Evolutionary conservation across 2,113 vertebrate species (phyloP).

Genomic region (Erythrocebus patas): DNA sequence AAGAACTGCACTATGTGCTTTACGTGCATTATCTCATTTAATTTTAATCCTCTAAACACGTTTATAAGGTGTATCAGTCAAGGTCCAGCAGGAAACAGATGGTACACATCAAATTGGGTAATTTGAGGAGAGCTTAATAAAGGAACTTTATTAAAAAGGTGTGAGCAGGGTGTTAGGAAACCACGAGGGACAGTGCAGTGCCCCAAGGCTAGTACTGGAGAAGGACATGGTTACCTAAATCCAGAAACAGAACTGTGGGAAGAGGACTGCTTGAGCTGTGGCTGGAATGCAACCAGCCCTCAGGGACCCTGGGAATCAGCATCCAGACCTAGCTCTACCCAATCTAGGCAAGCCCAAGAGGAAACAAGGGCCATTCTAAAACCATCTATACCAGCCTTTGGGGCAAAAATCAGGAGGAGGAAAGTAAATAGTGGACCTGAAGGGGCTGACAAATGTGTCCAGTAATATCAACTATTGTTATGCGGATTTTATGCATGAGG

Average conservation of each 20-base stretch:
- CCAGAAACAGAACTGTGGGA: neutral
- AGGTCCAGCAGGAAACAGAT: constrained; percentile 47
- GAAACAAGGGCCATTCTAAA: neutral
- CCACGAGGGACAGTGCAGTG: neutral
- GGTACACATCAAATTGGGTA: constrained; percentile 34
- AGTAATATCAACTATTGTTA: neutral
- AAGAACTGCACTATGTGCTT: neutral
- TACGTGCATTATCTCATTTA: constrained; percentile 33
- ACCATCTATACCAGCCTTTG: neutral
- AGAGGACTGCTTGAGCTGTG: neutral
- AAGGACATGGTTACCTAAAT: neutral
- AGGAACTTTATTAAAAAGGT: constrained; percentile 36
- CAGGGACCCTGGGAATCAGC: neutral
- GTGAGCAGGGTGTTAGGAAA: constrained; percentile 27
- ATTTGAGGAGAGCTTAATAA: constrained; percentile 56
- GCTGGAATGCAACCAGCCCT: neutral
- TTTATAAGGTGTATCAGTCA: constrained; percentile 11
- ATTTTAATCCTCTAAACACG: constrained; percentile 43
- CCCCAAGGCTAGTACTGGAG: neutral
- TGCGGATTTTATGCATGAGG: neutral
- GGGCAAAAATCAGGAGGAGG: neutral
- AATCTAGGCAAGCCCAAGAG: neutral
- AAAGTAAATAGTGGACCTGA: neutral
- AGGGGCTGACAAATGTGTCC: neutral
- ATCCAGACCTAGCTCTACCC: neutral